Percentiles rank a stretch among this genome's conserved stretches.
These are phyloP conservation scores for Drosophila gunungcola DNA, from an alignment of 1,140 invertebrate species.

Conservation along the genomic window DNA sequence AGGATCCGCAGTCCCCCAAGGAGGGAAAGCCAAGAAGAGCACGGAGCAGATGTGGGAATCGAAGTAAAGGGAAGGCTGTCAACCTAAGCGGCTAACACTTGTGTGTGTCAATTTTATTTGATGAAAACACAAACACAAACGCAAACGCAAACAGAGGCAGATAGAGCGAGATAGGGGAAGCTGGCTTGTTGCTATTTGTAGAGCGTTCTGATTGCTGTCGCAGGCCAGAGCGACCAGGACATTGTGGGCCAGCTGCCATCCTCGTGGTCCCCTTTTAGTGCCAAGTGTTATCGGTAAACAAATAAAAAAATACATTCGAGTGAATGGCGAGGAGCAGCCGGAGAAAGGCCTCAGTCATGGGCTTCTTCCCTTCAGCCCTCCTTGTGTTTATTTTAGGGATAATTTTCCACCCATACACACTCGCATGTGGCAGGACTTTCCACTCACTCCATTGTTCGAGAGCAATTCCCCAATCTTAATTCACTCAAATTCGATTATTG, in stretches of 20 bases:
- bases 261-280: conserved; percentile 73
- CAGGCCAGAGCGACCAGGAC: conserved; percentile 47
- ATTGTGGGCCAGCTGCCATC: conserved; percentile 38
- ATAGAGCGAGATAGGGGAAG: conserved; percentile 9
- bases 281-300: conserved; percentile 83
- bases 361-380: neutral
- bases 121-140: conserved; percentile 82
- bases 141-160: conserved; percentile 26
- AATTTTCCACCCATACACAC: conserved; percentile 66
- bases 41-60: conserved; percentile 11
- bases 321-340: conserved; percentile 28
- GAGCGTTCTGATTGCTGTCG: conserved; percentile 77
- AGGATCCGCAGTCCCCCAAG: conserved; percentile 32
- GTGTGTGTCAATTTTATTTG: conserved; percentile 83
- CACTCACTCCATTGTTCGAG: conserved; percentile 70
- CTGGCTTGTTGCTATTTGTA: conserved; percentile 81
- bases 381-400: conserved; percentile 74
- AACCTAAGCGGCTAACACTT: conserved; percentile 82
- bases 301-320: conserved; percentile 73
- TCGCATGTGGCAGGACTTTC: conserved; percentile 21
- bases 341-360: conserved; percentile 8
- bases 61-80: conserved; percentile 54
- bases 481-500: conserved; percentile 84
- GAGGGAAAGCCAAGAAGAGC: conserved; percentile 2
- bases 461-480: conserved; percentile 84